Evolutionary conservation across 2,113 vertebrate species (phyloP).

Genomic region (Rhegmatorhina hoffmannsi): DNA sequence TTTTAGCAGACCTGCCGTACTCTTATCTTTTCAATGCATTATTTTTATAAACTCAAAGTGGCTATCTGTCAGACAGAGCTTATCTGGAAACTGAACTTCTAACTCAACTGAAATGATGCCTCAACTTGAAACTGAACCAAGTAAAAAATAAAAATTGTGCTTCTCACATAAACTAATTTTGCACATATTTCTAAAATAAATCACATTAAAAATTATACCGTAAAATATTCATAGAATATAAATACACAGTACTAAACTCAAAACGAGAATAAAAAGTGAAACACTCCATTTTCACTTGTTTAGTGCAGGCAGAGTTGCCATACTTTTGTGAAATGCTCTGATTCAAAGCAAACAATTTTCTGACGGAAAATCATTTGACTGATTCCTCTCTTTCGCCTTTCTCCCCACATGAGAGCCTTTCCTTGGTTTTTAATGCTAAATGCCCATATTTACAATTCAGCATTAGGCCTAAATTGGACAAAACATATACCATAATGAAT

Average conservation of each 20-base stretch:
- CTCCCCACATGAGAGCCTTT: background rate
- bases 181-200: background rate
- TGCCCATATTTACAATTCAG: background rate
- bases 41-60: background rate
- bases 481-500: background rate
- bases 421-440: background rate
- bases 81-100: background rate
- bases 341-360: background rate
- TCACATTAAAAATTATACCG: background rate
- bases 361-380: background rate
- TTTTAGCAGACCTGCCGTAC: background rate
- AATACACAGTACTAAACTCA: background rate
- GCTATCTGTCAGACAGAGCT: background rate
- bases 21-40: background rate
- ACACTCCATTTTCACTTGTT: background rate
- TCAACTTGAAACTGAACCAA: background rate
- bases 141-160: background rate
- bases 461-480: background rate
- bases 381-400: accelerated
- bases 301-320: background rate
- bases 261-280: background rate
- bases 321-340: background rate
- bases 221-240: background rate
- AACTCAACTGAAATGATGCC: background rate
- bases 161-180: background rate